phyloP scores from a whole-genome alignment of 23 tunicate species.

The Clavelina lepadiformis region DNA sequence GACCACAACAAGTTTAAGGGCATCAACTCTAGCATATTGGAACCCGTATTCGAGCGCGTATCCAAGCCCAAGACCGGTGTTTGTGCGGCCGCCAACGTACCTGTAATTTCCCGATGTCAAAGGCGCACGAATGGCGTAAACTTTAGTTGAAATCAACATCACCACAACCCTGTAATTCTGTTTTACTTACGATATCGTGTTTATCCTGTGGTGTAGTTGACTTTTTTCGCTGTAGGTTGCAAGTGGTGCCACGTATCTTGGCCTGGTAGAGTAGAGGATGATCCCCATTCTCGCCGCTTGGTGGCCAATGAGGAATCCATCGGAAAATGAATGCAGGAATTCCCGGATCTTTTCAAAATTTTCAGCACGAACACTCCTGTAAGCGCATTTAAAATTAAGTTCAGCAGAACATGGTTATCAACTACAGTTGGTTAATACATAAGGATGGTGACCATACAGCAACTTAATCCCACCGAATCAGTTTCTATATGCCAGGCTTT shows the following conservation, averaged over 20 bases:
- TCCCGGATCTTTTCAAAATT: slow-evolving; percentile 44
- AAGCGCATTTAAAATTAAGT: neutral
- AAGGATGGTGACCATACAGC: no score
- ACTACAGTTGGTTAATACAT: neutral
- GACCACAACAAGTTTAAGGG: slow-evolving; percentile 51
- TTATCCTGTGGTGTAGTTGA: slow-evolving; percentile 23
- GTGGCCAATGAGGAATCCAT: slow-evolving; percentile 46
- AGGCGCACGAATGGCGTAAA: neutral
- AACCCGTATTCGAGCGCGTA: slow-evolving; percentile 52
- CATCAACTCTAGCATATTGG: slow-evolving; percentile 45
- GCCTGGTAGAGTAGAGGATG: slow-evolving; percentile 35
- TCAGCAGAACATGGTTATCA: neutral
- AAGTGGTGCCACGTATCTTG: slow-evolving; percentile 47
- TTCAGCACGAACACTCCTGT: slow-evolving; percentile 46
- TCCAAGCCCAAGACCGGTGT: slow-evolving; percentile 48
- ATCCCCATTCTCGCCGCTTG: slow-evolving; percentile 46
- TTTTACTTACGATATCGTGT: slow-evolving; percentile 24
- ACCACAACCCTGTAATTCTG: no score
- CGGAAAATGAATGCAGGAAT: slow-evolving; percentile 36
- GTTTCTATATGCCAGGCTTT: no score
- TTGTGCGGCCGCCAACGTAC: slow-evolving; percentile 40
- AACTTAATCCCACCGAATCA: no score
- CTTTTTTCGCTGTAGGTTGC: slow-evolving; percentile 37
- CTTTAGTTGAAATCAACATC: no score
- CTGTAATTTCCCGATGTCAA: slow-evolving; percentile 3